Evolutionary conservation across 2,113 vertebrate species (phyloP).

Genomic region (Pomatostomus ruficeps): DNA sequence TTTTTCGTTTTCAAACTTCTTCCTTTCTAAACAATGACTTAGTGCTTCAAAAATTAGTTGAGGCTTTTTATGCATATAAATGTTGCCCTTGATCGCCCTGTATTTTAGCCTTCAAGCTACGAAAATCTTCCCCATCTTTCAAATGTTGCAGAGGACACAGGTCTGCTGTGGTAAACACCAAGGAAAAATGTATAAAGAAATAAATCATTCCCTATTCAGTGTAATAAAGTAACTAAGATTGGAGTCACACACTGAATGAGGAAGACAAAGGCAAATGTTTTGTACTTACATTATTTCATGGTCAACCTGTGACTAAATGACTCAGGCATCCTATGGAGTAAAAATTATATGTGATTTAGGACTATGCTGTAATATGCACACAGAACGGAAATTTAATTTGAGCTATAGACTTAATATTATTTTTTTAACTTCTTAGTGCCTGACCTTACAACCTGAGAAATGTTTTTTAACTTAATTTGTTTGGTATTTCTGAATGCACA

Average conservation of each 20-base stretch:
- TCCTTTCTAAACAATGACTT: constrained; percentile 23
- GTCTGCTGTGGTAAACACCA: background rate
- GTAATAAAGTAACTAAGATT: background rate
- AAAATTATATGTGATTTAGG: background rate
- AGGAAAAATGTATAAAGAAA: background rate
- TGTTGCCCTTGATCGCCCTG: background rate
- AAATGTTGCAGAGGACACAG: background rate
- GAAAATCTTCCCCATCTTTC: constrained; percentile 7
- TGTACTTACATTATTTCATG: background rate
- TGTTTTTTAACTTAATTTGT: background rate
- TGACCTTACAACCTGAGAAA: background rate
- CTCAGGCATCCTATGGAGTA: background rate
- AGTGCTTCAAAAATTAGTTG: background rate
- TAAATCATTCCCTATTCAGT: background rate
- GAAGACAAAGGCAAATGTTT: background rate
- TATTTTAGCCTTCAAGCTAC: background rate
- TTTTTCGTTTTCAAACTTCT: constrained; percentile 36
- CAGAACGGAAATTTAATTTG: background rate
- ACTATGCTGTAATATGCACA: background rate
- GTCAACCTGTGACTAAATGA: background rate
- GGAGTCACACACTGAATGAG: background rate
- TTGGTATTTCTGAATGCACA: background rate
- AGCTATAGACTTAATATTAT: background rate
- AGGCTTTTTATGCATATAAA: background rate
- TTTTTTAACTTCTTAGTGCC: background rate